Conservation (phyloP, 2,888 invertebrate species). For the Rambutsinella grinnellia region DNA sequence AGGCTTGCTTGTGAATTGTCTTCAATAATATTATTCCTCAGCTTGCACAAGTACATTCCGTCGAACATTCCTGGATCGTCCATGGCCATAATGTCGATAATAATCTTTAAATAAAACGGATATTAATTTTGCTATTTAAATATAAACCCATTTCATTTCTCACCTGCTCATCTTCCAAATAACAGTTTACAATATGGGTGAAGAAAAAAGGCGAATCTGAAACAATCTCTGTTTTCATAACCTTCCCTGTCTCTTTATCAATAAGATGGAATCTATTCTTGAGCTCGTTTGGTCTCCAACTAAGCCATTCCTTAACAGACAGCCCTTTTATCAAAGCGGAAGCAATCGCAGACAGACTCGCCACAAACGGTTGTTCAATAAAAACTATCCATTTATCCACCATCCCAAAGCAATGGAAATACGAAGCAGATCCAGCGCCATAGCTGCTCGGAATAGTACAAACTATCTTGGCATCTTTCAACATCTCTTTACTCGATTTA, state of each 20-base stretch:
- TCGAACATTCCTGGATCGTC: conserved; percentile 69
- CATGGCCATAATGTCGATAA: conserved; percentile 69
- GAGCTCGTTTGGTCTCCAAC: conserved; percentile 69
- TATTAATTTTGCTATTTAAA: too few species aligned
- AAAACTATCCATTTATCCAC: conserved; percentile 72
- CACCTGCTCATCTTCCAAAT: conserved; percentile 67
- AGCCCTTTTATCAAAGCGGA: conserved; percentile 68
- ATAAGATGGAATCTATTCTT: conserved; percentile 70
- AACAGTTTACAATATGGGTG: conserved; percentile 73
- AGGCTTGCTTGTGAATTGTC: conserved; percentile 59
- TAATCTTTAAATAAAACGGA: conserved; percentile 61
- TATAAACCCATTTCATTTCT: not conserved
- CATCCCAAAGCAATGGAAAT: conserved; percentile 73
- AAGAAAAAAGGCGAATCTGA: conserved; percentile 71
- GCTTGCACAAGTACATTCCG: conserved; percentile 68
- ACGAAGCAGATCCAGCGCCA: conserved; percentile 68
- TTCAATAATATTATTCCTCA: conserved; percentile 64
- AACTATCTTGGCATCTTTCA: conserved; percentile 67
- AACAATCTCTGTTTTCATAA: conserved; percentile 68
- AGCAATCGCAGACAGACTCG: conserved; percentile 70
- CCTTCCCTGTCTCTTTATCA: conserved; percentile 69
- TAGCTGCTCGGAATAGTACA: conserved; percentile 68
- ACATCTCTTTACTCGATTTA: conserved; percentile 61
- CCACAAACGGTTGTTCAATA: conserved; percentile 72
- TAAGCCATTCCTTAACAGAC: conserved; percentile 69